Base-by-base conservation (phyloP, 23 tunicate species). In the Ascidia mentula region DNA sequence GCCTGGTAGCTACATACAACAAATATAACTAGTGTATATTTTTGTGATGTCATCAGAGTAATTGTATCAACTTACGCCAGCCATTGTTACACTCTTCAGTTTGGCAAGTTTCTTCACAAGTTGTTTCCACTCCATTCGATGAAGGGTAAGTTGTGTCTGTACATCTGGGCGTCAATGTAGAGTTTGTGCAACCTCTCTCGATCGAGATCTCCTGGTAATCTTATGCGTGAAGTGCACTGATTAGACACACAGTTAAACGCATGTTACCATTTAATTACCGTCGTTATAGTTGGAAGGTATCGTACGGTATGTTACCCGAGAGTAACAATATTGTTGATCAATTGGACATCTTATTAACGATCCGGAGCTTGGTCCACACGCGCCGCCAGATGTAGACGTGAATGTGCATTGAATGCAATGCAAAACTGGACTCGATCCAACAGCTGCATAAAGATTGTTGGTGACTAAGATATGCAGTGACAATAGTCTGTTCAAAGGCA, bases 31-130 rank as follows among this genome's bases (percentile, higher is more conserved):
- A n/a, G n/a, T n/a, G n/a, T n/a, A n/a, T n/a, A n/a, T n/a, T n/a
- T n/a, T n/a, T n/a, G n/a, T n/a, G n/a, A n/a, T n/a, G n/a, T n/a
- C n/a, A n/a, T n/a, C n/a, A n/a, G n/a, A n/a, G n/a, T n/a, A n/a
- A n/a, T n/a, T n/a, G n/a, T n/a, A n/a, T n/a, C n/a, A n/a, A n/a
- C 65, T 53, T 53, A 53, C 65, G 65, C 65, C 65, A 53, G 28
- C 65, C 65, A 53, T 53, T 28, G 65, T 53, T 53, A 28, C 65
- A 53, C 24, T 28, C 65, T 26, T 53, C 28, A 6, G 65, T 53
- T 28, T 53, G 65, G 65, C 65, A 53, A 6, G 65, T 5, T 53
- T 53, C 65, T 53, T 53, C 12, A 28, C 65, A 53, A 9, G 65
- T 53, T 26, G 65, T 53, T 3, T 20, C 28, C 24, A 20, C 28